Evolutionary conservation across 2,888 invertebrate species (phyloP), one percentile per base, ranked within the genome.

Genomic region (Platynereis dumerilii): DNA sequence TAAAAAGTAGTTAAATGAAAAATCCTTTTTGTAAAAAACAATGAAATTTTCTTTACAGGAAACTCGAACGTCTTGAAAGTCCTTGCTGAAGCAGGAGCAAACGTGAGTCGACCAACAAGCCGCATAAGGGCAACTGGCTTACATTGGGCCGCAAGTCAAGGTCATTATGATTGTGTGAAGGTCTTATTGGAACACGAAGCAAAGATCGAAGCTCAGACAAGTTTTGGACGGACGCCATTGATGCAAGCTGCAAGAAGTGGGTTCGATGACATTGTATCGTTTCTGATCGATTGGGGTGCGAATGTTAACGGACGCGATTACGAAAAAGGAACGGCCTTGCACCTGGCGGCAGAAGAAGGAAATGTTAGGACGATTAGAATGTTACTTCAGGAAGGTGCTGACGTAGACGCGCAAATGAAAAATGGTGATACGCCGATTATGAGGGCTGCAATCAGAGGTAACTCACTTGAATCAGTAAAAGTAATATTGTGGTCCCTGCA

Each of bases 141-240:
- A n/a, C 78, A 78, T 61, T 76, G 71, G 69, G 78, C 77, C 22
- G 74, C 74, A 20, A 74, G 74, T 53, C 67, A 72, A 7, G 72
- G 71, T 10, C 69, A 72, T 17, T 57, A 65, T 2, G 65, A 68
- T 7, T 73, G 75, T n/a, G 73, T 75, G 0, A 42, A 70, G 59
- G 59, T 69, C 29, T 64, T 78, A 7, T 59, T 77, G n/a, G 53
- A 61, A 12, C 70, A 66, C 39, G 76, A 75, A 10, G 74, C 74
- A 15, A 57, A 73, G 27, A 65, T 74, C 2, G 65, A 76, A 55
- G 65, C 69, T 15, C 65, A 58, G 57, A 78, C 76, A 58, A 66
- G 72, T 22, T 69, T 71, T n/a, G 75, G 77, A 12, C 74, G 75
- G 57, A 74, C 77, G 17, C 75, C 78, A 7, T 69, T 76, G 22